A percentile compares a stretch with the other conserved stretches of the same genome.
Conservation (phyloP, 2,888 invertebrate genomes). For the Hirtodrosophila confusa region DNA sequence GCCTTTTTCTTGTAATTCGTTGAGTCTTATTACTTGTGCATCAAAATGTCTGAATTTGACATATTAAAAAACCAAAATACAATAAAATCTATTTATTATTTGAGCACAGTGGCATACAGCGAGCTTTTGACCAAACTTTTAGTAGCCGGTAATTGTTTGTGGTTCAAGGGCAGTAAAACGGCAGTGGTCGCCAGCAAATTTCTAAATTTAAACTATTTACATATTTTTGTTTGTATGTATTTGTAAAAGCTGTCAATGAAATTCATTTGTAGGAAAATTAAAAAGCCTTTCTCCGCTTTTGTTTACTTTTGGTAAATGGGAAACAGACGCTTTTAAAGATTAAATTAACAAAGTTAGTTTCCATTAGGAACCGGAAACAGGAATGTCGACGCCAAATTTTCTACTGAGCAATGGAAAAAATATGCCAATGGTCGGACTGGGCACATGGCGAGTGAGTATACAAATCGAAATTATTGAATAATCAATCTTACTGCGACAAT, state of each 20-base stretch:
- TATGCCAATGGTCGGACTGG: slow-evolving; percentile 90
- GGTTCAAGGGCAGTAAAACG: slow-evolving; percentile 18
- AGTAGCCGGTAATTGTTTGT: background rate
- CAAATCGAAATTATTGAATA: slow-evolving; percentile 42
- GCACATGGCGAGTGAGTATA: slow-evolving; percentile 90
- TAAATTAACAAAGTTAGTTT: slow-evolving; percentile 13
- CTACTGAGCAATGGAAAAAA: slow-evolving; percentile 87
- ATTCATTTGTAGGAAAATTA: slow-evolving; percentile 38
- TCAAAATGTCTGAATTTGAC: too few species aligned
- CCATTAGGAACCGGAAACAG: background rate
- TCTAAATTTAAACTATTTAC: slow-evolving; percentile 58
- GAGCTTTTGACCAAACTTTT: slow-evolving; percentile 1
- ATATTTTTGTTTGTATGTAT: slow-evolving; percentile 14
- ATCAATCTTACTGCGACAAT: slow-evolving; percentile 22
- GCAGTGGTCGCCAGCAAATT: slow-evolving; percentile 17
- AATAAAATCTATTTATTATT: too few species aligned
- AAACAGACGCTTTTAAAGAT: slow-evolving; percentile 6
- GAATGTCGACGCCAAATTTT: slow-evolving; percentile 85
- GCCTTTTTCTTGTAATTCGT: too few species aligned
- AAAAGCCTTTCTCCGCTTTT: slow-evolving; percentile 12
- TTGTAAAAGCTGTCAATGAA: slow-evolving; percentile 45
- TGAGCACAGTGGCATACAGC: too few species aligned
- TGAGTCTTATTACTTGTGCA: too few species aligned
- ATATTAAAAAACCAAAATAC: too few species aligned
- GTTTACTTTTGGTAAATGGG: slow-evolving; percentile 42